Evolutionary conservation across 1,140 invertebrate species (phyloP).

Genomic region (Orius laevigatus): DNA sequence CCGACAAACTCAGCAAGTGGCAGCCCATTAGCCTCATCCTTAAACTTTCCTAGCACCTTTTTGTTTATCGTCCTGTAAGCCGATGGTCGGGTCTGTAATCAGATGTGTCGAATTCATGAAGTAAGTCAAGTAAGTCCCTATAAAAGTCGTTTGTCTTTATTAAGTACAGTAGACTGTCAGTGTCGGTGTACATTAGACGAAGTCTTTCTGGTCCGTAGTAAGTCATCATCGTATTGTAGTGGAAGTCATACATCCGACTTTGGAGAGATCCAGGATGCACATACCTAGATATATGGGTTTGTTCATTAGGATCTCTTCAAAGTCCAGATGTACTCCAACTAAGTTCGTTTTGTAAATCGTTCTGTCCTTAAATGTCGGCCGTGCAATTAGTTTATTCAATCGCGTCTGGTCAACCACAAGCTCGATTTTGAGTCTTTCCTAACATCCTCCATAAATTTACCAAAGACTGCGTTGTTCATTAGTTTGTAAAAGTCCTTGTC

Average conservation of each 20-base stretch:
- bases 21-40: not conserved
- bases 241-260: constrained; percentile 19
- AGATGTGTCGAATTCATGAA: constrained; percentile 19
- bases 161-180: constrained; percentile 26
- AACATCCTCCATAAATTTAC: constrained; percentile 26
- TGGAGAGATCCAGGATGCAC: constrained; percentile 15
- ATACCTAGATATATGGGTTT: constrained; percentile 16
- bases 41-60: constrained; percentile 27
- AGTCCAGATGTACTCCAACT: constrained; percentile 8
- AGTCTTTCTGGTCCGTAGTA: no score
- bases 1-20: constrained; percentile 25
- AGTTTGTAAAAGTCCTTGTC: constrained; percentile 26
- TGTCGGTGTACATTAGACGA: constrained; percentile 28
- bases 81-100: constrained; percentile 16
- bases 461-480: constrained; percentile 27
- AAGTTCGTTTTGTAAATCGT: constrained; percentile 16
- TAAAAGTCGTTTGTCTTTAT: constrained; percentile 17
- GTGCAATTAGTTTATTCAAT: constrained; percentile 17
- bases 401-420: constrained; percentile 21
- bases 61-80: constrained; percentile 20
- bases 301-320: constrained; percentile 10
- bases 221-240: constrained; percentile 14
- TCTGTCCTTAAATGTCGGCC: constrained; percentile 14
- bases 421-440: constrained; percentile 21
- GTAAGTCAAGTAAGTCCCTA: no score